phyloP scores from a whole-genome alignment of 1,140 invertebrate species.

The Nephila pilipes region DNA sequence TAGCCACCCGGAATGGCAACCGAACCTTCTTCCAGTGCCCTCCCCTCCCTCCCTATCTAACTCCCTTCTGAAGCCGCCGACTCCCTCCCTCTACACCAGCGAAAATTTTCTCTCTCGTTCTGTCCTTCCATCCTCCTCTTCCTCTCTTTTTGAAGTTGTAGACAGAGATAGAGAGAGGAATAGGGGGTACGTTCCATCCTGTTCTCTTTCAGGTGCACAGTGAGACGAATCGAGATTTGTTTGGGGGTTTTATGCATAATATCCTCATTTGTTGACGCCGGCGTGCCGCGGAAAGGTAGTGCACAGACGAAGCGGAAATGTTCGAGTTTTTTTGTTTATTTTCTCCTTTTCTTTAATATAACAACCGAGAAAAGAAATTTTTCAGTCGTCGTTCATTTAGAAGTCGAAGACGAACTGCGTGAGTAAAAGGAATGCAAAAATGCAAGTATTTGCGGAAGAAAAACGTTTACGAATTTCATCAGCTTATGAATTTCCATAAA shows the following conservation, averaged over 20 bases:
- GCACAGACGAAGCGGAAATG: background rate
- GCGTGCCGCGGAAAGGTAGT: background rate
- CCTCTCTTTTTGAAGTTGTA: slow-evolving; percentile 29
- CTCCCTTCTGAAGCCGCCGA: background rate
- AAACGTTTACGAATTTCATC: background rate
- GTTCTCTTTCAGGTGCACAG: background rate
- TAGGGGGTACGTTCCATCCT: background rate
- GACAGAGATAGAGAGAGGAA: background rate
- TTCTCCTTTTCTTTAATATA: background rate
- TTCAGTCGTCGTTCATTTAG: no score
- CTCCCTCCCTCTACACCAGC: background rate
- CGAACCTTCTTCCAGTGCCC: slow-evolving; percentile 62
- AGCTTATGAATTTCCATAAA: background rate
- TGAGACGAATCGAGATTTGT: slow-evolving; percentile 25
- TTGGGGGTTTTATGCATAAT: slow-evolving; percentile 22
- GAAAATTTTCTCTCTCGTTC: slow-evolving; percentile 36
- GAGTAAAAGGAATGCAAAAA: no score
- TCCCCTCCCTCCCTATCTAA: background rate
- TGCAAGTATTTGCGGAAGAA: no score
- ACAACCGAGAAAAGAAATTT: background rate
- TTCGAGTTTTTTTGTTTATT: background rate
- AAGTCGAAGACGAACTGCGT: no score
- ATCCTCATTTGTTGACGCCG: slow-evolving; percentile 2
- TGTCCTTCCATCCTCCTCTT: background rate
- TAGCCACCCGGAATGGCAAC: slow-evolving; percentile 76